phyloP scores from a whole-genome alignment of 2,797 vertebrate species.

The Periparus ater region DNA sequence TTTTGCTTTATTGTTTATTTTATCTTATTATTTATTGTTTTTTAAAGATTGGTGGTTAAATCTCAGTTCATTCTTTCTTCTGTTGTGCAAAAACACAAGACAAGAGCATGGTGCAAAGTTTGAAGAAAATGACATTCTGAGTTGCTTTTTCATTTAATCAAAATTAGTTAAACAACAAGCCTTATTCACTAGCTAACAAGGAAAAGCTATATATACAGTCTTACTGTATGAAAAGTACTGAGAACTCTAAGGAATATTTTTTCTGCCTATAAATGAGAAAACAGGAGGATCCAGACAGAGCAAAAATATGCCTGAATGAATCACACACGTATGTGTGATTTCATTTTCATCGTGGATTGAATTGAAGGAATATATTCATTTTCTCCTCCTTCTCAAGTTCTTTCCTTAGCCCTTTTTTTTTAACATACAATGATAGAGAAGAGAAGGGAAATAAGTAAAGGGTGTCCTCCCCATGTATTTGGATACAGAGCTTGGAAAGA shows the following conservation, averaged over 20 bases:
- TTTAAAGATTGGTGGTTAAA: background rate
- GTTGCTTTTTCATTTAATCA: background rate
- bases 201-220: background rate
- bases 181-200: background rate
- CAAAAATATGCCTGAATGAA: background rate
- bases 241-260: background rate
- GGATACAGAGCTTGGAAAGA: background rate
- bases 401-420: background rate
- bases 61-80: background rate
- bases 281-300: background rate
- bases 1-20: background rate
- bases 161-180: background rate
- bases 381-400: background rate
- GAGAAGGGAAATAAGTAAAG: background rate
- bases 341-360: background rate
- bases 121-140: background rate
- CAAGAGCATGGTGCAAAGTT: background rate
- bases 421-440: background rate
- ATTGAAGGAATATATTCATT: background rate
- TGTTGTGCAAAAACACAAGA: background rate
- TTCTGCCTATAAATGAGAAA: background rate
- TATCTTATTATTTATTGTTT: background rate
- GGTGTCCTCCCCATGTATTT: background rate
- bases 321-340: background rate
- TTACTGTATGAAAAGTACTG: background rate